A percentile compares a stretch with the other conserved stretches of the same genome.
Conservation (phyloP, 2,113 vertebrate species). For the Mirounga angustirostris region DNA sequence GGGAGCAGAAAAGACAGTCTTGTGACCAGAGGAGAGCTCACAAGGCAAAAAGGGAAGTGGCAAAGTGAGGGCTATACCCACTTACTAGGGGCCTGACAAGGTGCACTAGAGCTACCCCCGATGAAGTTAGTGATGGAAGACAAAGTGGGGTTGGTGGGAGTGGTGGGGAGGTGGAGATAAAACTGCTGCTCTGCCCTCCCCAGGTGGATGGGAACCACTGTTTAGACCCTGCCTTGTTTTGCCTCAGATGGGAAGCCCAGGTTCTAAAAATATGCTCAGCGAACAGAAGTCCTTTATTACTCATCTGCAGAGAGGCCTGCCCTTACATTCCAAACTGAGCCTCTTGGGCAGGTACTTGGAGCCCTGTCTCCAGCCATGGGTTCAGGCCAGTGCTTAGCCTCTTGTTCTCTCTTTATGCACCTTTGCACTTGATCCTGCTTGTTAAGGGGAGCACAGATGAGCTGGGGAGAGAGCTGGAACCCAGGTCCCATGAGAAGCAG, state of each 20-base stretch:
- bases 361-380: not conserved
- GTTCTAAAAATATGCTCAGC: conserved; percentile 2
- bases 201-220: not conserved
- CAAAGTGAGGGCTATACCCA: not conserved
- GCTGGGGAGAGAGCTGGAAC: not conserved
- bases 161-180: not conserved
- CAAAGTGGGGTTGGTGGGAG: not conserved
- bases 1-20: not conserved
- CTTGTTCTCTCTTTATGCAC: conserved; percentile 25
- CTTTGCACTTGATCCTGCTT: not conserved
- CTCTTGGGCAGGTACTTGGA: not conserved
- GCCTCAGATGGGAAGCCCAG: not conserved
- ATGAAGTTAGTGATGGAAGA: not conserved
- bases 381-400: not conserved
- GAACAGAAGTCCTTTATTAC: not conserved
- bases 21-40: not conserved
- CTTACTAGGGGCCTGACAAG: not conserved
- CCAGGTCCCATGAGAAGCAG: conserved; percentile 2
- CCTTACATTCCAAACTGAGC: not conserved
- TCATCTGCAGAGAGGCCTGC: not conserved
- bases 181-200: not conserved
- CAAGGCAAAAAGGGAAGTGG: not conserved
- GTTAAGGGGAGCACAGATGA: not conserved
- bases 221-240: conserved; percentile 35
- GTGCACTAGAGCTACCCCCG: not conserved